Evolutionary conservation across 2,113 vertebrate genomes (phyloP).

Genomic region (Sarotherodon lohbergeri): DNA sequence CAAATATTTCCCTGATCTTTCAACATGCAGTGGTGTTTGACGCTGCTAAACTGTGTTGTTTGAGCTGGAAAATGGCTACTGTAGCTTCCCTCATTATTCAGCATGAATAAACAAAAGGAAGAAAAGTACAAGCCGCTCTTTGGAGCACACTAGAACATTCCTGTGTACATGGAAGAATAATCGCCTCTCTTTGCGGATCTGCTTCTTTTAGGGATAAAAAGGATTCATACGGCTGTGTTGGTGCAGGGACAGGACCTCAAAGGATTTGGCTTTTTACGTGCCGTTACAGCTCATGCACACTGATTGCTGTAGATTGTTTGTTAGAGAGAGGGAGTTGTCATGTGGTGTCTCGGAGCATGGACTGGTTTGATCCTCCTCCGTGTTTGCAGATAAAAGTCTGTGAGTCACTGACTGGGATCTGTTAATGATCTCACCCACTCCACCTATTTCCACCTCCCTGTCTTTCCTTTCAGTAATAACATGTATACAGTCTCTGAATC

Average conservation of each 20-base stretch:
- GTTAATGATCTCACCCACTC: conserved; percentile 47
- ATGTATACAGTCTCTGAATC: background rate
- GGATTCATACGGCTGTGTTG: background rate
- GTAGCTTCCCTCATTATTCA: background rate
- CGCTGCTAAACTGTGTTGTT: background rate
- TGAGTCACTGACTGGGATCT: conserved; percentile 58
- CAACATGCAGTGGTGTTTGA: background rate
- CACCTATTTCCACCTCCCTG: conserved; percentile 26
- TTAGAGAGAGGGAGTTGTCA: conserved; percentile 2
- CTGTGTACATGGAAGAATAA: background rate
- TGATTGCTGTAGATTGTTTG: conserved; percentile 2
- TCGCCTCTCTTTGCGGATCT: background rate
- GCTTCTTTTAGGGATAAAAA: background rate
- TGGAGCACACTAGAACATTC: background rate
- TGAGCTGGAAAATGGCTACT: conserved; percentile 10
- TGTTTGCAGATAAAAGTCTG: conserved; percentile 52
- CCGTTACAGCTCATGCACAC: background rate
- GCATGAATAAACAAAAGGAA: conserved; percentile 11
- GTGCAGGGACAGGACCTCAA: background rate
- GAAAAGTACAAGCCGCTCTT: background rate
- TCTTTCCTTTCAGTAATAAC: conserved; percentile 22
- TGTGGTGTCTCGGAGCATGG: conserved; percentile 6
- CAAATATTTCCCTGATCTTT: background rate
- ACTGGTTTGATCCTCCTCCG: conserved; percentile 51
- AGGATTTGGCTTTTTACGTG: conserved; percentile 3